Evolutionary conservation across 2,113 vertebrate species (phyloP).

Genomic region (Oenanthe oenanthe): DNA sequence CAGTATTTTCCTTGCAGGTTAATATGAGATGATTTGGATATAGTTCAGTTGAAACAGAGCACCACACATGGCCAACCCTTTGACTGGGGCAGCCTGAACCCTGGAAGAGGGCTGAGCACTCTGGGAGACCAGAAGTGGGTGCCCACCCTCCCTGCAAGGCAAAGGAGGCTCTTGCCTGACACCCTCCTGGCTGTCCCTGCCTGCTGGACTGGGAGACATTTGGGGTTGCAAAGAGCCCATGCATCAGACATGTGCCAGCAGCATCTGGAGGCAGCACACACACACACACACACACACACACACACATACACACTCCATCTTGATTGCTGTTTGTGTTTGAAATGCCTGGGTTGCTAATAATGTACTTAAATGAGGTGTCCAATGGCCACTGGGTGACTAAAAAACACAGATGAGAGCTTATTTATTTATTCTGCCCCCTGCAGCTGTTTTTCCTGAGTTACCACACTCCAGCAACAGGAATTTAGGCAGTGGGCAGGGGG

Average conservation of each 20-base stretch:
- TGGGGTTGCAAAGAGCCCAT: fast-evolving
- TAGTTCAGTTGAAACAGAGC: not conserved
- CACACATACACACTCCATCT: not conserved
- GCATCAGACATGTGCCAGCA: not conserved
- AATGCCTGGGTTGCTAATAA: not conserved
- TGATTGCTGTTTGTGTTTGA: not conserved
- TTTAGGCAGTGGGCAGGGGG: not conserved
- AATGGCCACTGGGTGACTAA: not conserved
- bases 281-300: not conserved
- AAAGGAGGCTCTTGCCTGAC: not conserved
- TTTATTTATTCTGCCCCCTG: not conserved
- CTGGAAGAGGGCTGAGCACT: not conserved
- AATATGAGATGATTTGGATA: not conserved
- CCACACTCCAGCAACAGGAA: not conserved
- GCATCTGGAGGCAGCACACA: not conserved
- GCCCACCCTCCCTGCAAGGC: not conserved
- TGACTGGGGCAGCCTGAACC: not conserved
- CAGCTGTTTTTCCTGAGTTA: not conserved
- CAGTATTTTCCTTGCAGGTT: not conserved
- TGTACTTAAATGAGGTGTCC: not conserved
- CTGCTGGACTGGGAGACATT: fast-evolving
- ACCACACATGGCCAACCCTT: not conserved
- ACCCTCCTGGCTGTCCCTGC: not conserved
- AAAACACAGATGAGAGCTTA: not conserved
- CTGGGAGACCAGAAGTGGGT: not conserved